These are phyloP conservation scores for Brachionus manjavacas DNA, from an alignment of 1,140 invertebrate genomes.

Conservation along the genomic window DNA sequence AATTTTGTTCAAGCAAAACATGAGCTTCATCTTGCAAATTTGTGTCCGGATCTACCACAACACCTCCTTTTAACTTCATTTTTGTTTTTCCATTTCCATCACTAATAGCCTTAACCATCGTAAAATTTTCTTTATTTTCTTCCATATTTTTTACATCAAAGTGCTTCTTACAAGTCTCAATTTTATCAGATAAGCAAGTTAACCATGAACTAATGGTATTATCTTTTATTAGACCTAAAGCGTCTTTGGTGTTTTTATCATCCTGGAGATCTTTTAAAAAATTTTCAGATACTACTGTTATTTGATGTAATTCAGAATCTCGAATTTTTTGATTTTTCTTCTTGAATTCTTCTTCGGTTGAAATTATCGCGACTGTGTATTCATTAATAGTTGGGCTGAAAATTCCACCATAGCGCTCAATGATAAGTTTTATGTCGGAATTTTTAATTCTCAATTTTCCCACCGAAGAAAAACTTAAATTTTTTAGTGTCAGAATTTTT, in stretches of 20 bases:
- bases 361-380: neutral
- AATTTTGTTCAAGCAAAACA: slow-evolving; percentile 62
- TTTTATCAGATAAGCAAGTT: slow-evolving; percentile 10
- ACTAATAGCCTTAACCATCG: neutral
- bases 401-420: slow-evolving; percentile 16
- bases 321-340: slow-evolving; percentile 66
- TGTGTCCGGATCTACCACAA: slow-evolving; percentile 81
- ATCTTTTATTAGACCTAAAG: slow-evolving; percentile 51
- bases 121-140: neutral
- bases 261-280: slow-evolving; percentile 63
- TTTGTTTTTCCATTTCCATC: slow-evolving; percentile 52
- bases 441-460: slow-evolving; percentile 23
- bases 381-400: neutral
- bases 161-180: neutral
- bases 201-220: slow-evolving; percentile 44
- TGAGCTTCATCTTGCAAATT: slow-evolving; percentile 73
- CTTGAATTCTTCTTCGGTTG: slow-evolving; percentile 57
- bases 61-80: slow-evolving; percentile 73
- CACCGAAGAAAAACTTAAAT: neutral
- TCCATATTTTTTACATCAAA: neutral
- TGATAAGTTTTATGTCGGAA: neutral
- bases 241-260: slow-evolving; percentile 64
- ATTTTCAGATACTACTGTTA: slow-evolving; percentile 72
- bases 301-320: slow-evolving; percentile 65
- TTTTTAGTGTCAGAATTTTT: neutral